Conservation (phyloP, 1,140 invertebrate species). For the Orussus abietinus region DNA sequence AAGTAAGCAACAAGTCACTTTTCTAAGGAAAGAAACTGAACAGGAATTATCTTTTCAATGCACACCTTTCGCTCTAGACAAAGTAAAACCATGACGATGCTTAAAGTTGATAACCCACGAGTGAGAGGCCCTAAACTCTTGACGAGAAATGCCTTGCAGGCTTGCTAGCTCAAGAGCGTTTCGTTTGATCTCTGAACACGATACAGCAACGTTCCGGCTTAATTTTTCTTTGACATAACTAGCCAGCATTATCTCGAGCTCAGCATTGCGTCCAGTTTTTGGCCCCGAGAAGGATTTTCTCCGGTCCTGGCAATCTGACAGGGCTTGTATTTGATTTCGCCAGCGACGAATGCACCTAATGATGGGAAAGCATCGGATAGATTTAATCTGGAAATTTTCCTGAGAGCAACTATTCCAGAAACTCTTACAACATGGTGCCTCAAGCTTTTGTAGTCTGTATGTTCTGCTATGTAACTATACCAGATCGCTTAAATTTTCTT, state of each 20-base stretch:
- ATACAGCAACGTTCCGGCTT: neutral
- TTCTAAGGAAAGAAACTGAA: too few relatives aligned
- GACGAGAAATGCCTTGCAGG: neutral
- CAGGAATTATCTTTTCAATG: too few relatives aligned
- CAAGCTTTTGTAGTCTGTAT: too few relatives aligned
- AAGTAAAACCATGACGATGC: neutral
- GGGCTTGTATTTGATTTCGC: neutral
- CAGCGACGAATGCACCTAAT: neutral
- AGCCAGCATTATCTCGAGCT: neutral
- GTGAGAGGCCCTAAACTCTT: neutral
- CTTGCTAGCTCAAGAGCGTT: neutral
- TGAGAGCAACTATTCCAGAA: neutral
- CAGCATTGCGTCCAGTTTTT: neutral
- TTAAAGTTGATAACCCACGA: neutral
- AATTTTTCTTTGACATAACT: neutral
- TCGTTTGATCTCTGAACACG: neutral
- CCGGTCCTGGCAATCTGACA: neutral
- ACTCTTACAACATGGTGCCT: too few relatives aligned
- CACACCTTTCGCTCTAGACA: neutral
- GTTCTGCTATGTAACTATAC: too few relatives aligned
- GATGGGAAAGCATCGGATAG: neutral
- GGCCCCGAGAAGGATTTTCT: neutral
- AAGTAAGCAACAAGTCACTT: too few relatives aligned
- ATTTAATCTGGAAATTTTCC: neutral
- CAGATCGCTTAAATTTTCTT: too few relatives aligned